These are phyloP conservation scores for Merodon equestris DNA, from an alignment of 2,888 invertebrate species.

Conservation along the genomic window DNA sequence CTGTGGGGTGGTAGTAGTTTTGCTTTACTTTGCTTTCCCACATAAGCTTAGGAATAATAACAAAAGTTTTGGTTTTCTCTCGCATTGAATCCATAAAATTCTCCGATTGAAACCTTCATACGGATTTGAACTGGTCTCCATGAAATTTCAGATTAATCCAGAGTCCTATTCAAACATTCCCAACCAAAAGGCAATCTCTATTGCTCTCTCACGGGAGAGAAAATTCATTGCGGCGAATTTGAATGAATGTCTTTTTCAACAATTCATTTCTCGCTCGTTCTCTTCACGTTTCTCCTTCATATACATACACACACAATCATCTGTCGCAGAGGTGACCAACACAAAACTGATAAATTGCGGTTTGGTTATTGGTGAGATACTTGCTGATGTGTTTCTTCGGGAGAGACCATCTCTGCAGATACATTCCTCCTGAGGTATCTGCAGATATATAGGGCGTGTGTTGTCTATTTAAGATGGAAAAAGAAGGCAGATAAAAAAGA, in stretches of 20 bases:
- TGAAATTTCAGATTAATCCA: too few relatives aligned
- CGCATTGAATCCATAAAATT: too few relatives aligned
- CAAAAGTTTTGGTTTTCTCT: too few relatives aligned
- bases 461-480: slow-evolving; percentile 3
- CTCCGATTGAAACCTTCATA: too few relatives aligned
- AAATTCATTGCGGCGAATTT: slow-evolving; percentile 39
- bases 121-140: too few relatives aligned
- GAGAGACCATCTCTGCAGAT: slow-evolving; percentile 68
- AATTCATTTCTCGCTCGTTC: slow-evolving; percentile 28
- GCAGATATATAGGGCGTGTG: too few relatives aligned
- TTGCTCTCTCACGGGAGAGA: too few relatives aligned
- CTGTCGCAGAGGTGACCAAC: slow-evolving; percentile 19
- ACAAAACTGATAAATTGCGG: slow-evolving; percentile 65
- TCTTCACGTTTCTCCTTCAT: slow-evolving; percentile 12
- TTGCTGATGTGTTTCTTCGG: slow-evolving; percentile 24
- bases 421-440: slow-evolving; percentile 11
- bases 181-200: too few relatives aligned
- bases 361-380: slow-evolving; percentile 67
- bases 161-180: too few relatives aligned
- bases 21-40: neutral
- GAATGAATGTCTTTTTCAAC: slow-evolving; percentile 18
- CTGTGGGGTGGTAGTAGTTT: slow-evolving; percentile 38
- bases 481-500: slow-evolving; percentile 38
- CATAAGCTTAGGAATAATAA: too few relatives aligned
- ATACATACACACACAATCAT: slow-evolving; percentile 4